Percentiles rank a stretch among this genome's conserved stretches.
Evolutionary conservation across 2,113 vertebrate genomes (phyloP).

Genomic region (Silurus glanis): DNA sequence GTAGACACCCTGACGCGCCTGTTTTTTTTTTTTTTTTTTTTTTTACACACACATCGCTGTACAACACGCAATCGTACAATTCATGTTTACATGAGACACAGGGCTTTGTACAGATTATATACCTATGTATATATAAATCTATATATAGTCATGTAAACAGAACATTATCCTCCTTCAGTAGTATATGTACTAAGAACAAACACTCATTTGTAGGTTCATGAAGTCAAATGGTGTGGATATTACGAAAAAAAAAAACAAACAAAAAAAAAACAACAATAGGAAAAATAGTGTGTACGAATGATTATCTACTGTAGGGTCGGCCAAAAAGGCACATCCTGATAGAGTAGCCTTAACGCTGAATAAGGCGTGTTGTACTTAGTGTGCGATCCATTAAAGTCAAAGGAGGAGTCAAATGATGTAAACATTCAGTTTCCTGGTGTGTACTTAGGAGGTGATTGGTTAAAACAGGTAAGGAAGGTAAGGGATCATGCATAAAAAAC

Average conservation of each 20-base stretch:
- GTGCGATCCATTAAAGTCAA: constrained; percentile 72
- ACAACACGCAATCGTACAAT: constrained; percentile 59
- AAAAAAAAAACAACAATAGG: no score
- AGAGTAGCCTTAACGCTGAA: constrained; percentile 64
- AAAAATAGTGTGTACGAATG: neutral
- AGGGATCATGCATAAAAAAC: constrained; percentile 42
- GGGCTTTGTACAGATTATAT: constrained; percentile 78
- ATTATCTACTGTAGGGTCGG: constrained; percentile 33
- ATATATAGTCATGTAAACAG: constrained; percentile 78
- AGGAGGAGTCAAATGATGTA: constrained; percentile 77
- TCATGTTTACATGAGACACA: constrained; percentile 75
- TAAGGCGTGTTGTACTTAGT: constrained; percentile 77
- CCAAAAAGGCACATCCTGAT: constrained; percentile 54
- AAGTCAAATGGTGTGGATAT: no score
- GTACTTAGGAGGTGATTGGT: constrained; percentile 66
- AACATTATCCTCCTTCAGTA: constrained; percentile 77
- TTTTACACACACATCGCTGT: constrained; percentile 42
- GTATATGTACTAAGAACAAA: constrained; percentile 76
- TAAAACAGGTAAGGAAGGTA: constrained; percentile 47
- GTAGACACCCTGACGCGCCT: constrained; percentile 57
- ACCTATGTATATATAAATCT: constrained; percentile 61
- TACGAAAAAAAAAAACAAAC: no score
- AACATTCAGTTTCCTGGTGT: constrained; percentile 78
- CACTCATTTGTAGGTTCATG: constrained; percentile 55
- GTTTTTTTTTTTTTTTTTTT: constrained; percentile 5